phyloP scores from a whole-genome alignment of 53 echinoderm and acorn worm genomes.

The Actinopyga echinites region DNA sequence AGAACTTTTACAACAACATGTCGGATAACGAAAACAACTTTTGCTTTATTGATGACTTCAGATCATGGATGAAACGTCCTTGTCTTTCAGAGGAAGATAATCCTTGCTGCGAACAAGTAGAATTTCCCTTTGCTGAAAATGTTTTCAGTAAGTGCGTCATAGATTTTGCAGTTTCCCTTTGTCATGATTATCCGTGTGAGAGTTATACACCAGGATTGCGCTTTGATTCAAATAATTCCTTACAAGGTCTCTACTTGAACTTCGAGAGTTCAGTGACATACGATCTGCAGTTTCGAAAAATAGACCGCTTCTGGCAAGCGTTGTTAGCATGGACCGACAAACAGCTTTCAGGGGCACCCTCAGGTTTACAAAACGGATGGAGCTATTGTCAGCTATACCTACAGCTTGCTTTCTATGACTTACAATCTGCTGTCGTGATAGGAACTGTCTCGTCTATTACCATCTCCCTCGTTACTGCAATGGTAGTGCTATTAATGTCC shows the following conservation, averaged over 20 bases:
- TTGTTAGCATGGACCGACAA: constrained; percentile 19
- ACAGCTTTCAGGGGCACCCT: constrained; percentile 42
- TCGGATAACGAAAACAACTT: not conserved
- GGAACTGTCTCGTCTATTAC: constrained; percentile 38
- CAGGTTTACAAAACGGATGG: constrained; percentile 56
- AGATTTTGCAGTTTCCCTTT: not conserved
- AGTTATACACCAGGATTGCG: constrained; percentile 32
- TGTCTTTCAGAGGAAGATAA: constrained; percentile 22
- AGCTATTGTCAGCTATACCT: not conserved
- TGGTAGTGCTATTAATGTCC: constrained; percentile 49
- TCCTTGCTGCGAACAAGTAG: constrained; percentile 63
- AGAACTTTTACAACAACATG: constrained; percentile 53
- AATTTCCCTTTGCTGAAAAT: constrained; percentile 34
- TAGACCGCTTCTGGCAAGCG: constrained; percentile 45
- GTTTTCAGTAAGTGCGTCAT: constrained; percentile 24
- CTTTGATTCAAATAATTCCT: constrained; percentile 38
- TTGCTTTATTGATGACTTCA: constrained; percentile 72
- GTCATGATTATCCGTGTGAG: not conserved
- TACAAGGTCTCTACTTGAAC: constrained; percentile 18
- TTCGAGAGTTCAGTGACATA: constrained; percentile 31
- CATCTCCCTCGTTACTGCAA: constrained; percentile 50
- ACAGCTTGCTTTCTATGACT: constrained; percentile 33
- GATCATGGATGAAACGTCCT: constrained; percentile 45
- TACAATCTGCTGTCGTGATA: constrained; percentile 36
- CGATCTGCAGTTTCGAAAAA: constrained; percentile 4